These are phyloP conservation scores for Phalacrocorax pelagicus DNA, from an alignment of 2,113 vertebrate genomes.

Conservation along the genomic window DNA sequence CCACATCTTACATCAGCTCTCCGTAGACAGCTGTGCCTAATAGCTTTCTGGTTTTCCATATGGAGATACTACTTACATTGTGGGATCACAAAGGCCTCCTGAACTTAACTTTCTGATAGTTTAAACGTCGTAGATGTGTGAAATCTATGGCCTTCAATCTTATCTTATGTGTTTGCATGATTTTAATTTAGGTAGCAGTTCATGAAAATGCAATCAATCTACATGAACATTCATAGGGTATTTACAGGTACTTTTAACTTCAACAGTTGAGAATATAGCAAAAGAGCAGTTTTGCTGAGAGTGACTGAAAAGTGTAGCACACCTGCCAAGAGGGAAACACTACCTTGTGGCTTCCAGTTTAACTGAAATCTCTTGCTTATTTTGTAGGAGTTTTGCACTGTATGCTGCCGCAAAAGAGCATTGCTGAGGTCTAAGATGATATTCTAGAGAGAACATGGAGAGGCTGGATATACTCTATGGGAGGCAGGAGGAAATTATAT, in stretches of 20 bases:
- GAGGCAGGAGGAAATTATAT: not conserved
- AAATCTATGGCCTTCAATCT: not conserved
- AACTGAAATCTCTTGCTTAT: constrained; percentile 27
- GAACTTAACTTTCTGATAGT: not conserved
- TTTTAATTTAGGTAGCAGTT: not conserved
- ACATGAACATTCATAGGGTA: not conserved
- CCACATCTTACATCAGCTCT: not conserved
- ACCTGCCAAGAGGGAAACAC: not conserved
- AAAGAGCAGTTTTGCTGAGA: not conserved
- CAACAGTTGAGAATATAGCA: not conserved
- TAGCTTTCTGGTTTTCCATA: not conserved
- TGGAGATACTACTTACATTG: not conserved
- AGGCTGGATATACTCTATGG: constrained; percentile 26
- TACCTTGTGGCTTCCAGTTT: constrained; percentile 7
- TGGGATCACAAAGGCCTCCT: not conserved
- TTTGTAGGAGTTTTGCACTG: not conserved
- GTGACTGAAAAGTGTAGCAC: not conserved
- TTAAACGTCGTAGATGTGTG: not conserved
- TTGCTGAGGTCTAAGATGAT: not conserved
- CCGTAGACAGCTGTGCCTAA: not conserved
- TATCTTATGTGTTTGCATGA: rapidly evolving
- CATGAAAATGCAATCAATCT: not conserved
- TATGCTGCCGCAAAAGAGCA: not conserved
- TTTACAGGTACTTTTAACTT: not conserved
- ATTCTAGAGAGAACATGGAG: not conserved